Conservation (phyloP, 1,140 invertebrate genomes). For the Papilio polyxenes region DNA sequence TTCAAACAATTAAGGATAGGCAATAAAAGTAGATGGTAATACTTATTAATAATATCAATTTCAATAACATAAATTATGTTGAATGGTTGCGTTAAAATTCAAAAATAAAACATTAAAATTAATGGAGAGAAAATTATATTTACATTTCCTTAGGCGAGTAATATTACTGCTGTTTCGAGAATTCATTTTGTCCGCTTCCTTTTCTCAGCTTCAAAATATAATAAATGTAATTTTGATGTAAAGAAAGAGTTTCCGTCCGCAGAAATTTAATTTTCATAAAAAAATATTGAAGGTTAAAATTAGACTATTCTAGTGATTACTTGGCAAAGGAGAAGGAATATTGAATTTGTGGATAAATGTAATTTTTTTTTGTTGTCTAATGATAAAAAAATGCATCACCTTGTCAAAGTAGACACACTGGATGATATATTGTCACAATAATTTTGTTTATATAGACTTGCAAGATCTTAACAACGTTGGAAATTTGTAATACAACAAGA, state of each 20-base stretch:
- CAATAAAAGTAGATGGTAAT: background rate
- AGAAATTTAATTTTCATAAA: background rate
- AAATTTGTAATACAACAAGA: background rate
- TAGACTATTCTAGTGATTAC: no score
- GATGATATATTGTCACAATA: no score
- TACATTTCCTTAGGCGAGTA: background rate
- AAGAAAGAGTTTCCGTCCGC: background rate
- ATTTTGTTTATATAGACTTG: background rate
- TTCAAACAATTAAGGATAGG: background rate
- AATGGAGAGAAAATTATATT: constrained; percentile 12
- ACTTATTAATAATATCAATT: constrained; percentile 3
- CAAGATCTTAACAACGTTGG: background rate
- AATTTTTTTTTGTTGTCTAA: no score
- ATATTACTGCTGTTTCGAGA: constrained; percentile 12
- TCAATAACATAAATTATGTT: background rate
- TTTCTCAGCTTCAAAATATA: background rate
- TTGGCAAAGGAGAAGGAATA: no score
- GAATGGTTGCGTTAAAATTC: background rate
- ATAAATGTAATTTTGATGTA: constrained; percentile 7
- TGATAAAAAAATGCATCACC: no score
- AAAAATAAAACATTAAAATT: constrained; percentile 16
- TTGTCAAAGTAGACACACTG: no score
- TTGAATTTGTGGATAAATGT: no score
- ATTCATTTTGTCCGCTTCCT: constrained; percentile 15
- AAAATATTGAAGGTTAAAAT: background rate